Base-by-base conservation (phyloP, 2,113 vertebrate genomes). In the Phalacrocorax aristotelis region DNA sequence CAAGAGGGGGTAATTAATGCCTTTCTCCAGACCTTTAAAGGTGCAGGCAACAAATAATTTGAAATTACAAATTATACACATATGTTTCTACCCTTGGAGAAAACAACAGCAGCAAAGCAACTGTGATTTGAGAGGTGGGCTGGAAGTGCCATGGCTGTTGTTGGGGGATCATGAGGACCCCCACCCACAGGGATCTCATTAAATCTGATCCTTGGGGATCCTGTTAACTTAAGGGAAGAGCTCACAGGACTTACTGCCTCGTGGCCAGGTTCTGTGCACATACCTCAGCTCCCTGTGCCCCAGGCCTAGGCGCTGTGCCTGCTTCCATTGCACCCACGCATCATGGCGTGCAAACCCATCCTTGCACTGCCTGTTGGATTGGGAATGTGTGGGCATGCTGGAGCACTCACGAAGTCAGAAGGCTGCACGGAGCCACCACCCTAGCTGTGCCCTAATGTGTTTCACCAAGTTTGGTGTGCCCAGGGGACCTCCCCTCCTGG, bases 251-350 rank as follows among this genome's bases (percentile, higher is more conserved):
- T 14, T 3, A 9, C 46, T 84, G 74, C 25, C 68, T 11, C 2
- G 1, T 11, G 69, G 46, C 9, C 65, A 48, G 36, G 1, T 11
- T 7, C 54, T 3, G 30, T 4, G 25, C 51, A 25, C 0, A 1
- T 12, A 49, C 55, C 49, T 10, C 1, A 15, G 32, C 48, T 11
- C 40, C 12, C 52, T 4, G 0, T 18, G 70, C 44, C 72, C 38
- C 19, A 1, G 13, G 44, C 80, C 48, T 2, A 9, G 44, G 14
- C 3, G 3, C 20, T 0, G 1, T 8, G 7, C 7, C 18, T 0
- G 0, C 52, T 83, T 78, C 34, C 48, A 10, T 0, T 10, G 13
- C 29, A 13, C 21, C 30, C 23, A 1, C 3, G 1, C 0, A 30
- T 18, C 65, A 34, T 22, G 4, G 21, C 2, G 7, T 16, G 44